phyloP scores from a whole-genome alignment of 2,113 vertebrate species.

The Pteronura brasiliensis region DNA sequence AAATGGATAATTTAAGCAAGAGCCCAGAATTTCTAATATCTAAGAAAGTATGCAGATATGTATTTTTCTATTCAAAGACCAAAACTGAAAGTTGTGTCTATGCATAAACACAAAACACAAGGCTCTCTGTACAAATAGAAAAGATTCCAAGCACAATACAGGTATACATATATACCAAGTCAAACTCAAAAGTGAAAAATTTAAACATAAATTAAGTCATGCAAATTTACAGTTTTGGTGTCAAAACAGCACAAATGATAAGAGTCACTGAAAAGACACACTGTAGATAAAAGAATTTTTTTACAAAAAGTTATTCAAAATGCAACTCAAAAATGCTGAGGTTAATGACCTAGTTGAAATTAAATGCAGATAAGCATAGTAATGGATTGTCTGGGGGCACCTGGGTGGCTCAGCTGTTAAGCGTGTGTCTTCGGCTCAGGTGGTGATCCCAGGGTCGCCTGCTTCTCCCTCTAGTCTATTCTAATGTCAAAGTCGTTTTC shows the following conservation, averaged over 20 bases:
- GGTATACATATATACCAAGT: neutral
- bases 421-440: no score
- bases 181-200: slow-evolving; percentile 37
- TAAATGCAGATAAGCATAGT: neutral
- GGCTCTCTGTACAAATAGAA: neutral
- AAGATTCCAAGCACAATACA: neutral
- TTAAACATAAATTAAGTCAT: neutral
- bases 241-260: neutral
- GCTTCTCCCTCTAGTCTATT: no score
- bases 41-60: slow-evolving; percentile 5
- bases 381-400: neutral
- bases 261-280: neutral
- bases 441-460: no score
- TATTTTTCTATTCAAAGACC: slow-evolving; percentile 20
- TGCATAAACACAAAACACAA: slow-evolving; percentile 25
- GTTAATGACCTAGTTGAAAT: neutral
- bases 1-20: slow-evolving; percentile 46
- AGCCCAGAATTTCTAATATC: neutral
- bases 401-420: no score
- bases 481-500: no score
- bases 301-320: slow-evolving; percentile 9
- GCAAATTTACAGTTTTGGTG: neutral
- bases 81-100: neutral
- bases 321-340: neutral
- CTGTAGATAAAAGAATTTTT: neutral